Conservation (phyloP, 2,113 vertebrate genomes). For the Nestor notabilis region DNA sequence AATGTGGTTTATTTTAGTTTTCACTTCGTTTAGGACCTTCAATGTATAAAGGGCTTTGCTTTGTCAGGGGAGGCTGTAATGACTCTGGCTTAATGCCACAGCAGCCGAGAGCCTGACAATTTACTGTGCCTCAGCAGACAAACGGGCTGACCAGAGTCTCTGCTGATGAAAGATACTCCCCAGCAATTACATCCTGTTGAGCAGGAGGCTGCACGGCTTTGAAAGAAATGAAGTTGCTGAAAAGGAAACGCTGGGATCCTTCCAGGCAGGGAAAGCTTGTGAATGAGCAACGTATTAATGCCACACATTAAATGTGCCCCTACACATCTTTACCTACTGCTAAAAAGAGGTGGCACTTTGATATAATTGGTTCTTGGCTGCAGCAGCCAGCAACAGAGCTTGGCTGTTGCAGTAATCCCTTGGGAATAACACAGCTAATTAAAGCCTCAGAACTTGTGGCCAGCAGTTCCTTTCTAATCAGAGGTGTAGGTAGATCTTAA, state of each 20-base stretch:
- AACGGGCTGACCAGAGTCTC: not conserved
- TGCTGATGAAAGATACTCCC: not conserved
- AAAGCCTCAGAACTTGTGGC: constrained; percentile 8
- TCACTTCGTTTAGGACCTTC: not conserved
- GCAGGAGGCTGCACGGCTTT: not conserved
- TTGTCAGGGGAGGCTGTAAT: not conserved
- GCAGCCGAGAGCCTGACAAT: not conserved
- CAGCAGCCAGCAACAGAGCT: not conserved
- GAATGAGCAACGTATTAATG: not conserved
- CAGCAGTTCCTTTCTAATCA: constrained; percentile 6
- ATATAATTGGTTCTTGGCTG: constrained; percentile 55
- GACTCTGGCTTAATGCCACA: not conserved
- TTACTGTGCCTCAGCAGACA: not conserved
- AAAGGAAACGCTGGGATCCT: constrained; percentile 33
- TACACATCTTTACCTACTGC: not conserved
- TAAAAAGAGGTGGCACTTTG: not conserved
- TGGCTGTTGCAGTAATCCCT: not conserved
- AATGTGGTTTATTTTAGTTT: not conserved
- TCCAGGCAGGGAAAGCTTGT: not conserved
- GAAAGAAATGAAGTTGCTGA: not conserved
- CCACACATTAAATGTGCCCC: not conserved
- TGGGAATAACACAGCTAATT: constrained; percentile 45
- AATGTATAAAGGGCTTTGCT: not conserved
- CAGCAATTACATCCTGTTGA: not conserved
- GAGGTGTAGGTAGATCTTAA: not conserved